Conservation (phyloP, 2,113 vertebrate species). For the Caranx ignobilis region DNA sequence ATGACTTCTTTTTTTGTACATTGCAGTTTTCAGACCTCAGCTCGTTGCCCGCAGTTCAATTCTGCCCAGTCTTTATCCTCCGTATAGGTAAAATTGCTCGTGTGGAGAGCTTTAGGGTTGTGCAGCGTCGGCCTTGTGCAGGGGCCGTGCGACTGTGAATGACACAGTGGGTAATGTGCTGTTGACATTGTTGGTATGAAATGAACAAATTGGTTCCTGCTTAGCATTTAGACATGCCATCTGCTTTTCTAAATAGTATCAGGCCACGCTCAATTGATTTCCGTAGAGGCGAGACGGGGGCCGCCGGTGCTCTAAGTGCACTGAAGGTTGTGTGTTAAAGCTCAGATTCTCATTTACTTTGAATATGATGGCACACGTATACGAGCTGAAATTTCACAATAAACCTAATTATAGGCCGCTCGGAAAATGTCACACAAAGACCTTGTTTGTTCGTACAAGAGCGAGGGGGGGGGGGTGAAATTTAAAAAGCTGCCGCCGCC, state of each 20-base stretch:
- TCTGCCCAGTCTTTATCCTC: slow-evolving; percentile 1
- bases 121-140: neutral
- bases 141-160: slow-evolving; percentile 35
- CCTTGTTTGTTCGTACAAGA: slow-evolving; percentile 51
- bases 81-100: slow-evolving; percentile 18
- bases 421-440: slow-evolving; percentile 70
- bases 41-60: slow-evolving; percentile 6
- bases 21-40: neutral
- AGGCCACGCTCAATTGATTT: slow-evolving; percentile 68
- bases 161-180: slow-evolving; percentile 52
- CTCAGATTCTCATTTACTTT: slow-evolving; percentile 45
- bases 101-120: slow-evolving; percentile 6
- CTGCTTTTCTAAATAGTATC: slow-evolving; percentile 66
- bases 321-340: slow-evolving; percentile 53
- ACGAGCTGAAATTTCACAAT: slow-evolving; percentile 51
- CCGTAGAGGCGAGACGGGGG: slow-evolving; percentile 39
- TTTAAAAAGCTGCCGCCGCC: slow-evolving; percentile 24
- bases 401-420: slow-evolving; percentile 63
- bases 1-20: neutral
- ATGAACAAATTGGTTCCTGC: slow-evolving; percentile 69
- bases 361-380: slow-evolving; percentile 16
- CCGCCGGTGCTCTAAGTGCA: slow-evolving; percentile 25
- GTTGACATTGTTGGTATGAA: slow-evolving; percentile 65
- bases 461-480: slow-evolving; percentile 4
- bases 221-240: slow-evolving; percentile 71